Conservation (phyloP, 2,797 vertebrate species). For the Anas capensis region DNA sequence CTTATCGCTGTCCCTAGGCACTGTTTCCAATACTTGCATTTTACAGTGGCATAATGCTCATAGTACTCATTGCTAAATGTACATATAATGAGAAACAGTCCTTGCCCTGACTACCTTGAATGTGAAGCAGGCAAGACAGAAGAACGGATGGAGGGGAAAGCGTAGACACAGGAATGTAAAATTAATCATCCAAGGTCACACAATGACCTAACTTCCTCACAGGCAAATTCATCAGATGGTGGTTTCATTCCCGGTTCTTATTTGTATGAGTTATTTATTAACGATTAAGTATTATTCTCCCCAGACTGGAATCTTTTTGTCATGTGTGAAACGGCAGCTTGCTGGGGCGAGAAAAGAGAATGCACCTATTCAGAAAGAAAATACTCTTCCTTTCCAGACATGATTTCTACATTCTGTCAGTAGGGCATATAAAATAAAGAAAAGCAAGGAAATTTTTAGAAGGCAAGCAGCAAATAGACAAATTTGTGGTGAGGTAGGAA, state of each 20-base stretch:
- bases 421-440: not conserved
- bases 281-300: not conserved
- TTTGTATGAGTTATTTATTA: conserved; percentile 51
- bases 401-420: not conserved
- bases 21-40: not conserved
- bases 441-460: not conserved
- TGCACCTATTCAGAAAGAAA: not conserved
- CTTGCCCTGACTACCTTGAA: not conserved
- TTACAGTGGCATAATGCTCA: not conserved
- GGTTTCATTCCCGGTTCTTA: conserved; percentile 14
- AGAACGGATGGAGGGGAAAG: conserved; percentile 14
- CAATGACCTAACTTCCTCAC: not conserved
- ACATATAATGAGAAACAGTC: not conserved
- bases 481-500: not conserved
- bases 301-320: not conserved
- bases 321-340: conserved; percentile 8
- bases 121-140: conserved; percentile 7
- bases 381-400: not conserved
- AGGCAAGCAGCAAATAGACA: not conserved
- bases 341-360: not conserved
- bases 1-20: not conserved
- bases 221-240: not conserved
- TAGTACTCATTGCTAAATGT: not conserved
- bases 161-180: not conserved
- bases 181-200: conserved; percentile 52